Percentiles rank a stretch among this genome's conserved stretches.
Evolutionary conservation across 2,797 vertebrate species (phyloP).

Genomic region (Loriculus beryllinus): DNA sequence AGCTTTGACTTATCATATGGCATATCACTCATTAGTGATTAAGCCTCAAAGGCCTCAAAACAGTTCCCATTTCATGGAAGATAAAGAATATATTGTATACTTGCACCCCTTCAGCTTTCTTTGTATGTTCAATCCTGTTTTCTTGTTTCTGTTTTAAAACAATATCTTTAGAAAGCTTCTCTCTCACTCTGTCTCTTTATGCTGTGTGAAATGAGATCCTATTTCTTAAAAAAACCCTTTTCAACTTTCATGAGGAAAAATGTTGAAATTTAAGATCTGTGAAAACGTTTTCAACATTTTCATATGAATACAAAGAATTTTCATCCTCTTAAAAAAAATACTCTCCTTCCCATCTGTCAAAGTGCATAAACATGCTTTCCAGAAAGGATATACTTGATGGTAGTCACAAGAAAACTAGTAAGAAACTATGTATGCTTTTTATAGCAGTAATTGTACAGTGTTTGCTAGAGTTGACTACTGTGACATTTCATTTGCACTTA

Average conservation of each 20-base stretch:
- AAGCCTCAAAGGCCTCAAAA: slow-evolving; percentile 72
- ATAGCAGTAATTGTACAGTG: not conserved
- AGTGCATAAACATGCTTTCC: not conserved
- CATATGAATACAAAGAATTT: not conserved
- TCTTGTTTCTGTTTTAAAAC: slow-evolving; percentile 12
- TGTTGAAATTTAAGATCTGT: slow-evolving; percentile 45
- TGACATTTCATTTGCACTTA: not conserved
- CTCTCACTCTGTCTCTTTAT: slow-evolving; percentile 10
- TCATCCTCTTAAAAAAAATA: not conserved
- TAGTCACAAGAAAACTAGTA: not conserved
- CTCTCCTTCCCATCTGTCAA: not conserved
- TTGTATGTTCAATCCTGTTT: slow-evolving; percentile 34
- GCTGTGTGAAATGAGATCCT: slow-evolving; percentile 21
- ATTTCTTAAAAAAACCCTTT: not conserved
- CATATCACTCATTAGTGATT: slow-evolving; percentile 79
- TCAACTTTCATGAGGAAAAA: slow-evolving; percentile 33
- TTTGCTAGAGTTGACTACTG: not conserved
- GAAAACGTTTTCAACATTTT: slow-evolving; percentile 23
- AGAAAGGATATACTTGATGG: not conserved
- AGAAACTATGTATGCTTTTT: not conserved
- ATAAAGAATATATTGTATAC: slow-evolving; percentile 65
- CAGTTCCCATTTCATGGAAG: slow-evolving; percentile 54
- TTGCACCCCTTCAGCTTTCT: slow-evolving; percentile 59
- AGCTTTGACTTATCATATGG: slow-evolving; percentile 77
- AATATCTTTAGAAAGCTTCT: slow-evolving; percentile 6